Base-by-base conservation (phyloP, 1,140 invertebrate species). In the Ceratosolen fusciceps region DNA sequence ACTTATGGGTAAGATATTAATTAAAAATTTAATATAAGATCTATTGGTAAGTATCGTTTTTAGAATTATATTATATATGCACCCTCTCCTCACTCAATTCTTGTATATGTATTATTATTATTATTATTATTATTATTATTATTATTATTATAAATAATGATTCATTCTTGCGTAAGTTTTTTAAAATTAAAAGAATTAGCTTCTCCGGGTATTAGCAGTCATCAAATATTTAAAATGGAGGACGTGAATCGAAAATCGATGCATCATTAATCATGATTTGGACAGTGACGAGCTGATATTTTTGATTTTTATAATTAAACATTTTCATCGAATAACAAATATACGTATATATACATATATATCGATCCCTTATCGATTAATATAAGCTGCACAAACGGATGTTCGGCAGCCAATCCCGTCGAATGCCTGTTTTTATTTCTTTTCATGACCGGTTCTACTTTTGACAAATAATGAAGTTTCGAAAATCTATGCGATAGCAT, bases 381-480 rank as follows among this genome's bases (percentile, higher is more conserved):
- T 31, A 24, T 24, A 24, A n/a, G 4, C 26, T 56, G 2, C 54
- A 24, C 54, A n/a, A 56, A 24, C 54, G 54, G 54, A 24, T 56
- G 10, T n/a, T 8, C 24, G 62, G 82, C 81, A 81, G 80, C 73
- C 74, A 67, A 60, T 47, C 73, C 77, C 81, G 83, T 86, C 82
- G 74, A 83, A 74, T 75, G 70, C 68, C 74, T 68, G 81, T 80
- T 83, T 85, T 86, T 85, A 84, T 83, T 82, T 85, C 79, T 75
- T 71, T 77, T 65, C 68, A 24, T 3, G 75, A 74, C 65, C 79
- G 77, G 75, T 56, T 86, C 82, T 83, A 86, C 84, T 86, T 86
- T 83, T 82, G 83, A 47, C 80, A 81, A 82, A 85, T 85, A 85
- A 86, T 84, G 80, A 83, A 85, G 83, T 86, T 86, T n/a, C n/a